Base-by-base conservation (phyloP, 2,113 vertebrate species). In the Podilymbus podiceps region DNA sequence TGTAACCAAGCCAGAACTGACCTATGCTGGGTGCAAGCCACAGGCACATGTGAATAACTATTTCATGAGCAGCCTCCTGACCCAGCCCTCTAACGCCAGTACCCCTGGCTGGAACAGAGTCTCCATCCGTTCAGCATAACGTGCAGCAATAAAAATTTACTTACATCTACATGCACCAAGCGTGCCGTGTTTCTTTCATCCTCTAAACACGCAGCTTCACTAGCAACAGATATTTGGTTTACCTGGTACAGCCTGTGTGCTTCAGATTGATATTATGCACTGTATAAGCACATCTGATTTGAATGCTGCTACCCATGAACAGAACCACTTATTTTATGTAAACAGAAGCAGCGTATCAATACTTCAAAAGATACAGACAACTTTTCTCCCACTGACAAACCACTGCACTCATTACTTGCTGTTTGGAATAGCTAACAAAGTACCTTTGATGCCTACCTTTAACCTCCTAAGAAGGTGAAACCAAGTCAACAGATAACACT, bases 1-100 rank as follows among this genome's bases (percentile, higher is more conserved):
- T 28, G 18, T 15, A 79, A 58, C 27, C 0, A 2, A 85, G 52
- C 42, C 49, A 88, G 72, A 91, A 55, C n/a, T 28, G 28, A 62
- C 22, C 38, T 13, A 4, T 0, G 8, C 59, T 14, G 27, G 50
- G 40, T 3, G 1, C 12, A 85, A 67, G 18, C 17, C 42, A 77
- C 4, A 2, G 23, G 17, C 15, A 83, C 35, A 62, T 1, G 1
- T 21, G 25, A 40, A 53, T 2, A 1, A 47, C 30, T 28, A 9
- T 11, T 46, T 31, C 38, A 55, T 4, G 4, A 78, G 62, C 13
- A 72, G 25, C 16, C 35, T 46, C 2, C 1, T 6, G 28, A 52
- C 31, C 2, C 6, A 80, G n/a, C 8, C 11, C 47, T 64, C 25
- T 20, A 69, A 47, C 50, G 50, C 7, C 56, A 76, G 15, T 9